These are phyloP conservation scores for Proteles cristata DNA, from an alignment of 2,113 vertebrate species.

Conservation along the genomic window DNA sequence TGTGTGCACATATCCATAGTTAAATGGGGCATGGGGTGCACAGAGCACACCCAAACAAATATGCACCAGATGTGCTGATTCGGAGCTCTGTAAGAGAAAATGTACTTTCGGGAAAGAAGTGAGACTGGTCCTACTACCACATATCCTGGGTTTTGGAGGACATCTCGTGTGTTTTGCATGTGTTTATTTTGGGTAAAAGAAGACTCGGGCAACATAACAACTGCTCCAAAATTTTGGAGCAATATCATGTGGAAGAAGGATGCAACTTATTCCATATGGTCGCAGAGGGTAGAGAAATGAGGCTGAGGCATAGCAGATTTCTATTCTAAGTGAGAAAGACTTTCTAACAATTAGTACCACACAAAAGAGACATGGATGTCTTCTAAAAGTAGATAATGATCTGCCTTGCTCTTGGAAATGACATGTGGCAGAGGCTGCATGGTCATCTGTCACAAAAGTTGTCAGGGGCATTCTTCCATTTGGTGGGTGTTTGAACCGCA, in stretches of 20 bases:
- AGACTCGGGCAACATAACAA: neutral
- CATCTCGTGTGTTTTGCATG: conserved; percentile 21
- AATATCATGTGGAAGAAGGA: conserved; percentile 21
- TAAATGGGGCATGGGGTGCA: neutral
- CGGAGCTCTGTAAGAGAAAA: neutral
- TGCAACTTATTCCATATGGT: conserved; percentile 65
- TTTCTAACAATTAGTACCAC: conserved; percentile 70
- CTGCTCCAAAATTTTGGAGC: conserved; percentile 24
- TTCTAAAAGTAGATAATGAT: conserved; percentile 73
- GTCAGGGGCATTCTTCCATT: conserved; percentile 31
- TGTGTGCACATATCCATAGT: neutral
- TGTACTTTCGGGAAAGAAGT: neutral
- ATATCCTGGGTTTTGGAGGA: neutral
- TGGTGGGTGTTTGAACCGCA: neutral
- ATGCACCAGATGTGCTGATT: conserved; percentile 13
- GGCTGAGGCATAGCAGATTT: conserved; percentile 57
- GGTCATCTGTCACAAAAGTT: conserved; percentile 56
- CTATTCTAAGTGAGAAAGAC: conserved; percentile 63
- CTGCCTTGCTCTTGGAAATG: conserved; percentile 65
- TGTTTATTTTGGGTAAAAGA: conserved; percentile 48
- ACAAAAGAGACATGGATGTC: conserved; percentile 51
- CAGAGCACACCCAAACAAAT: neutral
- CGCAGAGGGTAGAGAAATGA: conserved; percentile 40
- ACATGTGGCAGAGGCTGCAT: conserved; percentile 58
- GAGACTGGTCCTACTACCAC: neutral